These are phyloP conservation scores for Ochropacha duplaris DNA, from an alignment of 2,888 invertebrate genomes.

Conservation along the genomic window DNA sequence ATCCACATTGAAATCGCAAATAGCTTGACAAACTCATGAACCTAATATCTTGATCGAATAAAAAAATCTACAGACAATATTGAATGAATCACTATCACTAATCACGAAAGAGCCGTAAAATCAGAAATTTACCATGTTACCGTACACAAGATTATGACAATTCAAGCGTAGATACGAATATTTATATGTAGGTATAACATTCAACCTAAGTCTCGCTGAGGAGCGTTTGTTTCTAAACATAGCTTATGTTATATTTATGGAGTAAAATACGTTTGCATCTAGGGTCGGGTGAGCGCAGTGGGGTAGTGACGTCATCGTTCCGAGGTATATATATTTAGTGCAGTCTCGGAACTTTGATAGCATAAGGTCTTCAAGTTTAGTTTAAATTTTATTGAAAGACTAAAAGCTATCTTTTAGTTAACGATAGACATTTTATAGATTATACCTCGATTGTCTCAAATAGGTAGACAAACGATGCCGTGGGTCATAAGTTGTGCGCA, in stretches of 20 bases:
- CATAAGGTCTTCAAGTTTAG: slow-evolving; percentile 20
- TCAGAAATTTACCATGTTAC: background rate
- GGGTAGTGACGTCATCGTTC: slow-evolving; percentile 27
- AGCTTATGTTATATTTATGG: background rate
- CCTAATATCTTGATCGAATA: background rate
- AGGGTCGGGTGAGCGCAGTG: slow-evolving; percentile 9
- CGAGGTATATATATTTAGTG: slow-evolving; percentile 31
- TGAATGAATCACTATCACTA: too few relatives aligned
- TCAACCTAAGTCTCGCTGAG: background rate
- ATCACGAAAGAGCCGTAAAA: background rate
- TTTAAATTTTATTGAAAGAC: slow-evolving; percentile 19
- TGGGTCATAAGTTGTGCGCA: background rate
- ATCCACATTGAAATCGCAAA: too few relatives aligned
- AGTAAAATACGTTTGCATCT: slow-evolving; percentile 10
- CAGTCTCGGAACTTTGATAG: slow-evolving; percentile 12
- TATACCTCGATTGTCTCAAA: background rate
- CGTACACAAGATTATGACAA: background rate
- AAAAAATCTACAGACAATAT: too few relatives aligned
- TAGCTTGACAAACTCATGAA: too few relatives aligned
- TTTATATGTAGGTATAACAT: background rate
- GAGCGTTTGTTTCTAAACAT: slow-evolving; percentile 1
- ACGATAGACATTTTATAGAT: background rate
- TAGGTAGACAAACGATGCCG: background rate
- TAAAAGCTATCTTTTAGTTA: background rate
- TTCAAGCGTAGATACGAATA: background rate